Evolutionary conservation across 2,888 invertebrate species (phyloP).

Genomic region (Lasioglossum villosulum): DNA sequence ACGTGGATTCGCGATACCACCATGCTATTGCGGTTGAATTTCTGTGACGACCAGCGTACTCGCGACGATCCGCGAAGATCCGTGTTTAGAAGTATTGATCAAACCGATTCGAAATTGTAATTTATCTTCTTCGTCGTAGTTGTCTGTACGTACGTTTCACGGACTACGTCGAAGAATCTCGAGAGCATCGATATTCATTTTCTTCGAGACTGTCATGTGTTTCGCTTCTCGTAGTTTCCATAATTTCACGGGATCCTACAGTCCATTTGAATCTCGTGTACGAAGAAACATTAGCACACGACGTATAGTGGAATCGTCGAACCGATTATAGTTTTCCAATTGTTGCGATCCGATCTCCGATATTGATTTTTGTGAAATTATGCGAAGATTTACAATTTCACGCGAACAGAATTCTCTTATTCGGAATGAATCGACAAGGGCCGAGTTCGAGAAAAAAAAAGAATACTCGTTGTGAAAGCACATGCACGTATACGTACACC

Average conservation of each 20-base stretch:
- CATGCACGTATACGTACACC: neutral
- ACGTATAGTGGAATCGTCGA: neutral
- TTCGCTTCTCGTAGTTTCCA: neutral
- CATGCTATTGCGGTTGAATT: neutral
- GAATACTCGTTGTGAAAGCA: neutral
- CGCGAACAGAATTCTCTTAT: constrained; percentile 59
- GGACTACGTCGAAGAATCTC: neutral
- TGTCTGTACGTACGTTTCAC: neutral
- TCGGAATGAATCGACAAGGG: constrained; percentile 75
- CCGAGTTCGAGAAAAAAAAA: constrained; percentile 68
- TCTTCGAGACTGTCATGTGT: neutral
- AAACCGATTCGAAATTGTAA: neutral
- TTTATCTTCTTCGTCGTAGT: constrained; percentile 26
- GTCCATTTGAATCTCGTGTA: constrained; percentile 35
- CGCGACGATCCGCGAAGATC: neutral
- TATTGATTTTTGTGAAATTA: neutral
- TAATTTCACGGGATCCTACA: neutral
- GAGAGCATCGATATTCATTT: neutral
- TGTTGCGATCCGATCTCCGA: neutral
- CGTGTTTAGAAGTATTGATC: neutral
- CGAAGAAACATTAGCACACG: constrained; percentile 37
- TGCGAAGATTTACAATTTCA: neutral
- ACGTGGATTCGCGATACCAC: constrained; percentile 31
- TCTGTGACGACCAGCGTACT: neutral
- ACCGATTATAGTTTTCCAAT: neutral